Evolutionary conservation across 64 coral and sea anemone species (phyloP).

Genomic region (Montipora efflorescens): DNA sequence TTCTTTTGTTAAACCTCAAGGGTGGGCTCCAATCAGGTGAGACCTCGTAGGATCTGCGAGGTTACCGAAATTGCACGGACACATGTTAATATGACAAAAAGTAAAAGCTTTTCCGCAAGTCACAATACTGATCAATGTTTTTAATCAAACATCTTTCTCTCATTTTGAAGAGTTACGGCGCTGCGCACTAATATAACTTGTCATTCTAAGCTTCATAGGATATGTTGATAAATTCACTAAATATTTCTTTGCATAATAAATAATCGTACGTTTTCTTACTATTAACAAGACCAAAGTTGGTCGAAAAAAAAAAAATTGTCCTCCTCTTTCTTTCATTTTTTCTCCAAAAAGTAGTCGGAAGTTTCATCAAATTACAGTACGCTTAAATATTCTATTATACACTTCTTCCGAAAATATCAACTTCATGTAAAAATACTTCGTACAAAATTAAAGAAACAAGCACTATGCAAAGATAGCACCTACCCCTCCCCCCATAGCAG

Average conservation of each 20-base stretch:
- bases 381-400: conserved; percentile 83
- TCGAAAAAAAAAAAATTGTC: conserved; percentile 22
- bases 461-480: conserved; percentile 27
- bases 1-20: no score
- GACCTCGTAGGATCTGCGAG: no score
- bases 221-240: conserved; percentile 50
- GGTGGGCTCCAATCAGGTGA: no score
- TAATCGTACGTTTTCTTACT: conserved; percentile 34
- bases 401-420: conserved; percentile 84
- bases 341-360: conserved; percentile 35
- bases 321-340: conserved; percentile 23
- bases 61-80: no score
- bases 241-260: conserved; percentile 59
- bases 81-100: no score
- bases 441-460: conserved; percentile 81
- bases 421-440: conserved; percentile 88
- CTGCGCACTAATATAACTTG: conserved; percentile 31
- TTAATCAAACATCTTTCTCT: conserved; percentile 37
- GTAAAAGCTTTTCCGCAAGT: neutral
- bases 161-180: conserved; percentile 13
- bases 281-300: conserved; percentile 40
- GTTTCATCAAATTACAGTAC: conserved; percentile 57
- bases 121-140: neutral
- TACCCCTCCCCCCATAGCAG: neutral
- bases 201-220: conserved; percentile 40